phyloP scores from a whole-genome alignment of 2,888 invertebrate genomes.

The Prosapia bicincta region DNA sequence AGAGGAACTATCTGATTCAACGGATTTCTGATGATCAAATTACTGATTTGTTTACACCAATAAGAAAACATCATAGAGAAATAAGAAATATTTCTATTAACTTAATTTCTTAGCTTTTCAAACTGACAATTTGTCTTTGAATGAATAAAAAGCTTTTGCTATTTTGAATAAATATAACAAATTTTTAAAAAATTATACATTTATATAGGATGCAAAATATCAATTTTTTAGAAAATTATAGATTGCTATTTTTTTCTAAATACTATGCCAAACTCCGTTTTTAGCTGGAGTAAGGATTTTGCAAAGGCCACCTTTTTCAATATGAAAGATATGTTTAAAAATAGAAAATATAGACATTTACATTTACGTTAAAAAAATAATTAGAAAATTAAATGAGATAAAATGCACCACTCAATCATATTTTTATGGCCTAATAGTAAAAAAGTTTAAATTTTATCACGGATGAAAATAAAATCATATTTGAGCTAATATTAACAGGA shows the following conservation, averaged over 20 bases:
- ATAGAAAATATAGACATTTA: background rate
- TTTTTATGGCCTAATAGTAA: background rate
- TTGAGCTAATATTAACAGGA: background rate
- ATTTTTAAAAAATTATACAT: no score
- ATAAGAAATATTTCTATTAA: no score
- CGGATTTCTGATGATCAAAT: no score
- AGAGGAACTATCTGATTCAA: no score
- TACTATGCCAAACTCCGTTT: background rate
- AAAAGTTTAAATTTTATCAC: background rate
- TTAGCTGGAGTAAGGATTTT: background rate
- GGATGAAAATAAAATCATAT: background rate
- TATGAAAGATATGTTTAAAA: constrained; percentile 22
- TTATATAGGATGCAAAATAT: background rate
- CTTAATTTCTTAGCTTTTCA: no score
- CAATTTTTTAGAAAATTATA: background rate
- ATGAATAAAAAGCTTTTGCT: no score
- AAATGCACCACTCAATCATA: background rate
- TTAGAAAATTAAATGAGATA: background rate
- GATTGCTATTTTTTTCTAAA: background rate
- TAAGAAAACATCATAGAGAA: no score
- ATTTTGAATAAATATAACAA: no score
- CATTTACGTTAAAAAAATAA: background rate
- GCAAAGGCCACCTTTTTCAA: constrained; percentile 24
- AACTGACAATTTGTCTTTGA: no score
- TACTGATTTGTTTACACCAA: no score